Conservation (phyloP, 92 coral and sea anemone genomes). For the Siderastrea radians region DNA sequence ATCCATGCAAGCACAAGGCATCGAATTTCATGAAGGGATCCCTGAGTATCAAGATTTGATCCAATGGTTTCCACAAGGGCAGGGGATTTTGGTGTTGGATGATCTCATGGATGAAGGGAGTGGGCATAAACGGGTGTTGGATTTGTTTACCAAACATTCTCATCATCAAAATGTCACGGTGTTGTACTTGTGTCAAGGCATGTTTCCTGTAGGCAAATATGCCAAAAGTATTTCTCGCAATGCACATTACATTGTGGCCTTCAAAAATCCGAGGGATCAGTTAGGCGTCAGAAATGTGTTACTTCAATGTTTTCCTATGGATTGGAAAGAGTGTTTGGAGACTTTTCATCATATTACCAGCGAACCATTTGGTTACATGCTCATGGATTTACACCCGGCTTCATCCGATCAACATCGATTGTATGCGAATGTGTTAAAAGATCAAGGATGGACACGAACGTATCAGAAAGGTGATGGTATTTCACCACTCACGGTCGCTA, state of each 20-base stretch:
- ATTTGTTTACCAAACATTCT: slow-evolving; percentile 64
- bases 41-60: slow-evolving; percentile 23
- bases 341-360: slow-evolving; percentile 32
- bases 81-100: slow-evolving; percentile 47
- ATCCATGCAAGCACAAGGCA: slow-evolving; percentile 9
- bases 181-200: slow-evolving; percentile 41
- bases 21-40: slow-evolving; percentile 53
- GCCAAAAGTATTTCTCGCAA: slow-evolving; percentile 42
- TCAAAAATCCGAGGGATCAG: slow-evolving; percentile 62
- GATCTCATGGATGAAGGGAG: slow-evolving; percentile 54
- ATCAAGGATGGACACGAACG: too few relatives aligned
- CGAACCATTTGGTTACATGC: slow-evolving; percentile 41
- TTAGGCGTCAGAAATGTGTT: slow-evolving; percentile 32
- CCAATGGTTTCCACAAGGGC: slow-evolving; percentile 6
- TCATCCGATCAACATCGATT: too few relatives aligned
- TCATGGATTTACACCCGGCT: too few relatives aligned
- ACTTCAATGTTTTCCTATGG: slow-evolving; percentile 45
- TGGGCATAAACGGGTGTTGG: slow-evolving; percentile 42
- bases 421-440: too few relatives aligned
- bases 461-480: too few relatives aligned
- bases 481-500: too few relatives aligned
- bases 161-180: slow-evolving; percentile 52
- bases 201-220: slow-evolving; percentile 45
- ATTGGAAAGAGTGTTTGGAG: slow-evolving; percentile 39
- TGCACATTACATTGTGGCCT: slow-evolving; percentile 42